phyloP scores from a whole-genome alignment of 37 sponge, comb jelly and placozoan genomes.

The Crambe crambe region DNA sequence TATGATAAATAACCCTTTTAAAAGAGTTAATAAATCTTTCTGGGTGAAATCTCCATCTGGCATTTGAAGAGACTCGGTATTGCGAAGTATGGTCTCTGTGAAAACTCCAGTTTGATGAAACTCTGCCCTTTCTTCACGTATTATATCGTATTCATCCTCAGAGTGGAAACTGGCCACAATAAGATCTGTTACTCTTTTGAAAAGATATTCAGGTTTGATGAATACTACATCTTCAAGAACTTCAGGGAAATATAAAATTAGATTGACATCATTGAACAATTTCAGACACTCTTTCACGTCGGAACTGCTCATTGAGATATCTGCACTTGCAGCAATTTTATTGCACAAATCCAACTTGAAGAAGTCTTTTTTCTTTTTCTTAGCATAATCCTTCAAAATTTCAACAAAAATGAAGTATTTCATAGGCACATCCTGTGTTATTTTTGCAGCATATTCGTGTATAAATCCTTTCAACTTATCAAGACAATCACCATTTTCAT shows the following conservation, averaged over 20 bases:
- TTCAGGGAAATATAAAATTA: neutral
- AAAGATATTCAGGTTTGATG: constrained; percentile 5
- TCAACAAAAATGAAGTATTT: constrained; percentile 1
- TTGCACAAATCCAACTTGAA: neutral
- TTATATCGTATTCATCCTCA: neutral
- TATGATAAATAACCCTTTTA: neutral
- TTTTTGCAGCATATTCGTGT: too few relatives aligned
- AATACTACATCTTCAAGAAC: neutral
- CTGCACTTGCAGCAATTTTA: neutral
- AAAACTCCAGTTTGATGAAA: constrained; percentile 2
- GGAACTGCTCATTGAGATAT: neutral
- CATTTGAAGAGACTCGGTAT: neutral
- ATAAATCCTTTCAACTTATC: neutral
- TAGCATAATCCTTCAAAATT: neutral
- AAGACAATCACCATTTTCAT: neutral
- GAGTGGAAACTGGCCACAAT: constrained; percentile 1
- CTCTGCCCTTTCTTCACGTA: neutral
- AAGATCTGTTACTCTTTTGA: neutral
- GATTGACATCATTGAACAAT: neutral
- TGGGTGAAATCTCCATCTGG: neutral
- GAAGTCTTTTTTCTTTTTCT: neutral
- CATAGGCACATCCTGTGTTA: neutral
- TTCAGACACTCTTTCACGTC: neutral
- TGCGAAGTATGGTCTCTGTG: neutral
- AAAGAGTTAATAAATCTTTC: neutral